These are phyloP conservation scores for Cyphomyrus discorhynchus DNA, from an alignment of 2,113 vertebrate genomes.

Conservation along the genomic window DNA sequence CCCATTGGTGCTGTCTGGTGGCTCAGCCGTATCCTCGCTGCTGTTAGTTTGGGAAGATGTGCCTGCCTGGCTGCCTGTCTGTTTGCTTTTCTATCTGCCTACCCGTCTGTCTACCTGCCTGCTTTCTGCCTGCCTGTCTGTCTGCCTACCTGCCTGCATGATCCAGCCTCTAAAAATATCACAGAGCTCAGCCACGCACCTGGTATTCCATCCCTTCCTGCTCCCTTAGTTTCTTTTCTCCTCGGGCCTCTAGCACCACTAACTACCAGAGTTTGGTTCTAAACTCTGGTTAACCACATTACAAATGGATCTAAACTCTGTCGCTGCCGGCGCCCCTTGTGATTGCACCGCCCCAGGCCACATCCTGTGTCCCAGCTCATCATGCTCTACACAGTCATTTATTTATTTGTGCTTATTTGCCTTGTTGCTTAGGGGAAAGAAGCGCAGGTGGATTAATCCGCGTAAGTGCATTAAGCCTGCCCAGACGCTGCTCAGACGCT, in stretches of 20 bases:
- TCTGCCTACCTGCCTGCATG: background rate
- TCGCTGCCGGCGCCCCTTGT: background rate
- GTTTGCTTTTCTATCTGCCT: too few relatives aligned
- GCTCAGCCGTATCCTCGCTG: background rate
- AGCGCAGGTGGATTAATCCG: background rate
- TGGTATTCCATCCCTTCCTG: background rate
- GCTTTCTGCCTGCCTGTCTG: too few relatives aligned
- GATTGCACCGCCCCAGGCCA: background rate
- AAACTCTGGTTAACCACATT: background rate
- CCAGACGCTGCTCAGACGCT: background rate
- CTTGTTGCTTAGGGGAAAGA: background rate
- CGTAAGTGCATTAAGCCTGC: background rate
- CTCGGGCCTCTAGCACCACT: background rate
- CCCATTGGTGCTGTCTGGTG: too few relatives aligned
- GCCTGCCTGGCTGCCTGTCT: too few relatives aligned
- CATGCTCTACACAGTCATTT: too few relatives aligned
- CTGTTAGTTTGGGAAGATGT: background rate
- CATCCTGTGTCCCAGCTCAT: background rate
- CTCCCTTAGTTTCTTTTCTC: background rate
- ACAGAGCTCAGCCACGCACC: background rate
- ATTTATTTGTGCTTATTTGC: background rate
- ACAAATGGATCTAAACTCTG: background rate
- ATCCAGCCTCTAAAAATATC: background rate
- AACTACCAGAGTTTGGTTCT: background rate
- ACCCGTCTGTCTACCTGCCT: too few relatives aligned